These are phyloP conservation scores for Pseudomyrmex pallidus DNA, from an alignment of 1,140 invertebrate genomes.

Conservation along the genomic window DNA sequence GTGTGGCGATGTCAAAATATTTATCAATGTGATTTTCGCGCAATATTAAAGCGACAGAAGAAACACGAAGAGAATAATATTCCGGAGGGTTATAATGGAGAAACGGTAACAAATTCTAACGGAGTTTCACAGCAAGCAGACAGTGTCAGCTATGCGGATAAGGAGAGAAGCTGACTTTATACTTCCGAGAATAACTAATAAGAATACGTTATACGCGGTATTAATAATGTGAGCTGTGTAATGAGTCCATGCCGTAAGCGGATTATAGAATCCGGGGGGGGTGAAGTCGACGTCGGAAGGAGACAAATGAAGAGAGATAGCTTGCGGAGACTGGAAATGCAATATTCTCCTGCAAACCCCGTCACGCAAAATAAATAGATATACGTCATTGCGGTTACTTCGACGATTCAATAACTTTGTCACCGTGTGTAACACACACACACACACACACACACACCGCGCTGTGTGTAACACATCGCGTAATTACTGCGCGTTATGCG, in stretches of 20 bases:
- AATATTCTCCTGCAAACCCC: slow-evolving; percentile 72
- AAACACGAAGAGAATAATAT: slow-evolving; percentile 29
- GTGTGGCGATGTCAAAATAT: slow-evolving; percentile 4
- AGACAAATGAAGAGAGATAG: slow-evolving; percentile 78
- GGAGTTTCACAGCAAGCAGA: slow-evolving; percentile 60
- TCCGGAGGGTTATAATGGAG: slow-evolving; percentile 28
- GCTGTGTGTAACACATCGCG: slow-evolving; percentile 20
- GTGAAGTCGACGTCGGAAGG: slow-evolving; percentile 72
- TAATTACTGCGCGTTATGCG: slow-evolving; percentile 21
- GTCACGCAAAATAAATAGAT: slow-evolving; percentile 75
- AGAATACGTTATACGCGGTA: slow-evolving; percentile 59
- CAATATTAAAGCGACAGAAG: slow-evolving; percentile 24
- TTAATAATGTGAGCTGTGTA: slow-evolving; percentile 71
- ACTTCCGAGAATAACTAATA: slow-evolving; percentile 54
- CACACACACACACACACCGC: not conserved
- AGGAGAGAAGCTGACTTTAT: slow-evolving; percentile 55
- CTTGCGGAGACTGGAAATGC: slow-evolving; percentile 75
- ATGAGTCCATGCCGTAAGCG: slow-evolving; percentile 70
- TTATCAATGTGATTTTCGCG: not conserved
- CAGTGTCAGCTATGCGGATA: slow-evolving; percentile 60
- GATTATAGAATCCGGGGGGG: slow-evolving; percentile 72
- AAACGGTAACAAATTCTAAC: slow-evolving; percentile 57
- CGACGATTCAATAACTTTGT: slow-evolving; percentile 62
- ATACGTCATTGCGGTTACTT: slow-evolving; percentile 67
- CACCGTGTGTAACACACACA: slow-evolving; percentile 27